A percentile compares a stretch with the other conserved stretches of the same genome.
Evolutionary conservation across 2,888 invertebrate genomes (phyloP).

Genomic region (Lagria hirta): DNA sequence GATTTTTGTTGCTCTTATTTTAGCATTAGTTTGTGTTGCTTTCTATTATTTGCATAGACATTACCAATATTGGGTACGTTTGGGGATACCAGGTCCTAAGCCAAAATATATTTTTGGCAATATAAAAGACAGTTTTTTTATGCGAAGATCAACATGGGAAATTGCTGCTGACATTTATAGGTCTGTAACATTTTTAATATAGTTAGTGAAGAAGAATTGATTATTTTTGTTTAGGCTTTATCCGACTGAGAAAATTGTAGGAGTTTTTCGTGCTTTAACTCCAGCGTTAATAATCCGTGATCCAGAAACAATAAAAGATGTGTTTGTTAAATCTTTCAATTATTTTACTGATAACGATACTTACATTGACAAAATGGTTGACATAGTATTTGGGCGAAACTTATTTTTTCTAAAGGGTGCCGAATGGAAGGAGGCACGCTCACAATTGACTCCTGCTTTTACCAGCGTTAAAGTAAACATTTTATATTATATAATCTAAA

Average conservation of each 20-base stretch:
- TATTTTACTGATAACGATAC: conserved; percentile 51
- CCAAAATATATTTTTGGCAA: neutral
- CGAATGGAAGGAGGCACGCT: conserved; percentile 56
- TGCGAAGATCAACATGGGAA: neutral
- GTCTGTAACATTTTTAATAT: neutral
- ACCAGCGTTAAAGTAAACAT: conserved; percentile 57
- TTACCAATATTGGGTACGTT: too few relatives aligned
- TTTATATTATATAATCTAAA: too few relatives aligned
- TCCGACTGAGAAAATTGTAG: conserved; percentile 28
- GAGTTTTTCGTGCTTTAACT: conserved; percentile 43
- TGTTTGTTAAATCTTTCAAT: conserved; percentile 47
- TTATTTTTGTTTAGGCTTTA: neutral
- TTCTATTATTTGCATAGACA: too few relatives aligned
- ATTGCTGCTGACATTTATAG: neutral
- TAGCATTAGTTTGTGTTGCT: too few relatives aligned
- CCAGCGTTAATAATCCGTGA: conserved; percentile 47
- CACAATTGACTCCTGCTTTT: conserved; percentile 56
- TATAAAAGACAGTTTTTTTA: neutral
- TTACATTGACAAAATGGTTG: conserved; percentile 48
- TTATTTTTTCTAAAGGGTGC: conserved; percentile 55
- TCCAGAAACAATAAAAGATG: conserved; percentile 45
- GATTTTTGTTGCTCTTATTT: too few relatives aligned
- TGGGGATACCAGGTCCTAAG: neutral
- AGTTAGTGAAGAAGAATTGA: neutral
- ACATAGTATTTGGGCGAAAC: conserved; percentile 55